Evolutionary conservation across 2,888 invertebrate species (phyloP), one percentile per base, ranked within the genome.

Genomic region (Ferrisia virgata): DNA sequence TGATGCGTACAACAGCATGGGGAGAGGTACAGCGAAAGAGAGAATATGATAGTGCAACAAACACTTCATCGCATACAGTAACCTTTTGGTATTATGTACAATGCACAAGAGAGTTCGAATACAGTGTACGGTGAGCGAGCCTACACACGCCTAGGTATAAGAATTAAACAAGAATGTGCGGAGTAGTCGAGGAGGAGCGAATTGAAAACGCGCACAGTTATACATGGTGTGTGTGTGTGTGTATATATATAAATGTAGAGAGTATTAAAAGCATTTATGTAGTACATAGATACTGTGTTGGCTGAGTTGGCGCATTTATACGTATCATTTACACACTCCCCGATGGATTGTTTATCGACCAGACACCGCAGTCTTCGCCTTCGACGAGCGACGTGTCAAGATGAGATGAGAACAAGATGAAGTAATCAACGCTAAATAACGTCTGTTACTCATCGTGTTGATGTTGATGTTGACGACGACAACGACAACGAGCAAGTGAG

Each of bases 401-500:
- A 76, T 76, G 72, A 76, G 36, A n/a, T n/a, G n/a, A n/a, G n/a
- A n/a, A n/a, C n/a, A 36, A 76, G 72, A 76, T 53, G 53, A 80
- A 80, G 80, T 53, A 80, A 80, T 80, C 80, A 80, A 80, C 80
- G 80, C 80, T 80, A 47, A 79, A 80, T 53, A 80, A 80, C 80
- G 80, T 80, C 80, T 80, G 80, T 53, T 80, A 53, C 80, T 47
- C 80, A 43, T 80, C 80, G 53, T 25, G 40, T 79, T 79, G 79
- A 79, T 47, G 79, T 43, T 25, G 79, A 80, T 25, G 40, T 79
- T 79, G 79, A 79, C 79, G 79, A 79, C 43, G 79, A 39, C 43
- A n/a, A n/a, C n/a, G n/a, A n/a, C n/a, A n/a, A n/a, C n/a, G n/a
- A n/a, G n/a, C n/a, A n/a, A n/a, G n/a, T n/a, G n/a, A n/a, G n/a